A percentile compares a stretch with the other conserved stretches of the same genome.
Conservation (phyloP, 2,888 invertebrate genomes). For the Platynereis dumerilii region DNA sequence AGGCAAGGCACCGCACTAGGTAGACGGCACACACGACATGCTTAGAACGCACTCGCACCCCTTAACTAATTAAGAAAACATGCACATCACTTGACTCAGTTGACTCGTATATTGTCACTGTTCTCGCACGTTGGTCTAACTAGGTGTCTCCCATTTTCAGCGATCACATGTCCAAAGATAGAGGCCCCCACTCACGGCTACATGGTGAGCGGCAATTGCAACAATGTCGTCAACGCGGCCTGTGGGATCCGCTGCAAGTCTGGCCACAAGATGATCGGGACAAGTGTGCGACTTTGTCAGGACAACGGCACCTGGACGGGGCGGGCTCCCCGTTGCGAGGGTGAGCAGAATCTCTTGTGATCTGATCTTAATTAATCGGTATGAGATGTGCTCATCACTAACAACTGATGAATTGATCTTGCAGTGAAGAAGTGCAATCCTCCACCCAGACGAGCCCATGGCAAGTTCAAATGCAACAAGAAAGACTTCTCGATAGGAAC, state of each 20-base stretch:
- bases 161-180: constrained; percentile 68
- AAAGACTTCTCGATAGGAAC: constrained; percentile 69
- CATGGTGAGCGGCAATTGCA: constrained; percentile 72
- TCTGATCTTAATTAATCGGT: not conserved
- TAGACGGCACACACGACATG: too few species aligned
- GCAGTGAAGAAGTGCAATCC: constrained; percentile 73
- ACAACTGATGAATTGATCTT: too few species aligned
- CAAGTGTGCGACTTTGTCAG: constrained; percentile 70
- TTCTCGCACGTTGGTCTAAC: too few species aligned
- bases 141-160: constrained; percentile 21
- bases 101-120: too few species aligned
- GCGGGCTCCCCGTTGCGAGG: constrained; percentile 69
- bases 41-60: too few species aligned
- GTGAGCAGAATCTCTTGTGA: constrained; percentile 55
- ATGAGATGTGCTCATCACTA: too few species aligned
- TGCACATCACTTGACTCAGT: too few species aligned
- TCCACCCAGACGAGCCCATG: constrained; percentile 68
- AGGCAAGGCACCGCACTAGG: too few species aligned
- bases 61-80: too few species aligned
- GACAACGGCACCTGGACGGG: constrained; percentile 75
- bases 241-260: constrained; percentile 74
- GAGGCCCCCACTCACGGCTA: constrained; percentile 72
- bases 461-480: constrained; percentile 65
- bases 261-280: constrained; percentile 69
- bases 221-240: constrained; percentile 74